phyloP scores from a whole-genome alignment of 2,113 vertebrate species.

The Vidua macroura region DNA sequence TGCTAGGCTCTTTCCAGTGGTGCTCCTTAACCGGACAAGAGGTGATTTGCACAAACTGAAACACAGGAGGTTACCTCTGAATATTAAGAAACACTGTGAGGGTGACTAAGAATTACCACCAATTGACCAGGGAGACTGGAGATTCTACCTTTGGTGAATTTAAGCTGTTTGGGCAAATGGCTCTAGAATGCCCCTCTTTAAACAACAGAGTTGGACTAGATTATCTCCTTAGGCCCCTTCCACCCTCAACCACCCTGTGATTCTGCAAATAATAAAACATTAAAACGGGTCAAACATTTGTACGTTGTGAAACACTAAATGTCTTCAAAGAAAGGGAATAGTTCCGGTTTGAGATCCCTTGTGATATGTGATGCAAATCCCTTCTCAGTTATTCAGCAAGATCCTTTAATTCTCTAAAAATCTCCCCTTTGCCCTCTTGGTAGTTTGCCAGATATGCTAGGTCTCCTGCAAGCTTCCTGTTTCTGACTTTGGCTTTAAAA shows the following conservation, averaged over 20 bases:
- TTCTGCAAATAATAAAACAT: not conserved
- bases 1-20: not conserved
- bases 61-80: not conserved
- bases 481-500: not conserved
- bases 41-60: not conserved
- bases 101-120: not conserved
- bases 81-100: not conserved
- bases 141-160: not conserved
- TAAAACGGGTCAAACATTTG: not conserved
- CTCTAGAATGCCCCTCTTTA: not conserved
- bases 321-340: not conserved
- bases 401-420: not conserved
- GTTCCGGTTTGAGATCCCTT: not conserved
- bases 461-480: not conserved
- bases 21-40: not conserved
- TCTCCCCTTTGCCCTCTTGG: not conserved
- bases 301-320: not conserved
- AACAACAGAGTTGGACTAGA: not conserved
- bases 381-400: not conserved
- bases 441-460: not conserved
- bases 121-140: not conserved
- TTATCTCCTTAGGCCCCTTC: not conserved
- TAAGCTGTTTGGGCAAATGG: not conserved
- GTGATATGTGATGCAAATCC: not conserved
- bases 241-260: not conserved